phyloP scores from a whole-genome alignment of 2,888 invertebrate species.

The Drosophila peninsularis region DNA sequence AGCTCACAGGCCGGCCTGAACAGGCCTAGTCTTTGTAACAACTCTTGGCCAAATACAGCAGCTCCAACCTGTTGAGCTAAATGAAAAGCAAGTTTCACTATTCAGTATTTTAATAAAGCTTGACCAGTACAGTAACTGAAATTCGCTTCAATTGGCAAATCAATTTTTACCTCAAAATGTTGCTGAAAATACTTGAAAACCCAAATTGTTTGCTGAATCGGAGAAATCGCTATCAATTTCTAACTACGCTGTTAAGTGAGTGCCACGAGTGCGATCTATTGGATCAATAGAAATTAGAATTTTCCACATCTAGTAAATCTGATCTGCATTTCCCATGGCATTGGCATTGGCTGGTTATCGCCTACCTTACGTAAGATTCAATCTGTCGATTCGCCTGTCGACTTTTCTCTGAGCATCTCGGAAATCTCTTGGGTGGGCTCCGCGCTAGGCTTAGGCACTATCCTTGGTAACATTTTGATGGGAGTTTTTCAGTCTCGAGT shows the following conservation, averaged over 20 bases:
- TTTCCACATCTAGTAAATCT: constrained; percentile 73
- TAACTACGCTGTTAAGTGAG: constrained; percentile 71
- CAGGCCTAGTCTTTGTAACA: neutral
- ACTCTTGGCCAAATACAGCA: neutral
- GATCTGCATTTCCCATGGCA: constrained; percentile 81
- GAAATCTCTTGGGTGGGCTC: constrained; percentile 83
- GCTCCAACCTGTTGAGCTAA: neutral
- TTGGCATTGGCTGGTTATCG: constrained; percentile 82
- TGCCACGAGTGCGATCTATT: neutral
- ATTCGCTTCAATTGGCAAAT: neutral
- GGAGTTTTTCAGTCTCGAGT: constrained; percentile 64
- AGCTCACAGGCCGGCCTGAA: neutral
- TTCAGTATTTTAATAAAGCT: neutral
- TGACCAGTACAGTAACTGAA: neutral
- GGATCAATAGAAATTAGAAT: neutral
- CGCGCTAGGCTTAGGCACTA: constrained; percentile 73
- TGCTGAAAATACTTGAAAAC: neutral
- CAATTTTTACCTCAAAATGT: neutral
- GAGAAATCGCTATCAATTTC: constrained; percentile 63
- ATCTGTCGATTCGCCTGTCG: constrained; percentile 61
- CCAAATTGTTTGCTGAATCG: constrained; percentile 55
- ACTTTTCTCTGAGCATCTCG: constrained; percentile 56
- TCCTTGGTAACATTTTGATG: constrained; percentile 75
- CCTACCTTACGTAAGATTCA: constrained; percentile 79
- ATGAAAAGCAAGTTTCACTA: neutral